phyloP scores from a whole-genome alignment of 2,797 vertebrate genomes.

The Argentina silus region DNA sequence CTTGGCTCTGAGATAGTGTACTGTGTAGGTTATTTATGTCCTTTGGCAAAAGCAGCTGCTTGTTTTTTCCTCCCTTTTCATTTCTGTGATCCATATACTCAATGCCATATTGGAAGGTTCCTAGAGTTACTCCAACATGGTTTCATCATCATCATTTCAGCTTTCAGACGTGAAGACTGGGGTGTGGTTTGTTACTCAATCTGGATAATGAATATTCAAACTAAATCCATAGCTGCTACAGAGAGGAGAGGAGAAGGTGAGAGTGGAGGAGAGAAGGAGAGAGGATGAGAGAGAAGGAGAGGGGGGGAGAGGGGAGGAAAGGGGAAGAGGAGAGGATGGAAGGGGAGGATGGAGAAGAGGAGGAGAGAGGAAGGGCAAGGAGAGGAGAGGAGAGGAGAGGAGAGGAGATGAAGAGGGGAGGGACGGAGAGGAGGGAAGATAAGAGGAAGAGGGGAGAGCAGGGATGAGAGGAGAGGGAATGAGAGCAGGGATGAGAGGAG shows the following conservation, averaged over 20 bases:
- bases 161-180: background rate
- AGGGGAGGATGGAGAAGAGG: background rate
- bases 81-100: background rate
- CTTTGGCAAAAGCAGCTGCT: constrained; percentile 1
- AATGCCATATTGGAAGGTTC: background rate
- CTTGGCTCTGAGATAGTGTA: background rate
- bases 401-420: no score
- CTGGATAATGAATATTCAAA: background rate
- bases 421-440: no score
- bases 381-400: background rate
- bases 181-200: background rate
- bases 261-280: background rate
- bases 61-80: background rate
- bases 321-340: constrained; percentile 6
- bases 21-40: background rate
- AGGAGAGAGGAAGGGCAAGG: background rate
- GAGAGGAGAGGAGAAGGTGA: background rate
- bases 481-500: no score
- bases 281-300: background rate
- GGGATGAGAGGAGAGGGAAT: no score
- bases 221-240: background rate
- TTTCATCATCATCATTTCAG: background rate
- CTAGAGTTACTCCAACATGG: background rate
- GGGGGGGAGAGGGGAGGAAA: background rate
- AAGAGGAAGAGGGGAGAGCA: no score